Percentiles rank a stretch among this genome's conserved stretches.
phyloP scores from a whole-genome alignment of 2,113 vertebrate species.

The Ciconia stormi region DNA sequence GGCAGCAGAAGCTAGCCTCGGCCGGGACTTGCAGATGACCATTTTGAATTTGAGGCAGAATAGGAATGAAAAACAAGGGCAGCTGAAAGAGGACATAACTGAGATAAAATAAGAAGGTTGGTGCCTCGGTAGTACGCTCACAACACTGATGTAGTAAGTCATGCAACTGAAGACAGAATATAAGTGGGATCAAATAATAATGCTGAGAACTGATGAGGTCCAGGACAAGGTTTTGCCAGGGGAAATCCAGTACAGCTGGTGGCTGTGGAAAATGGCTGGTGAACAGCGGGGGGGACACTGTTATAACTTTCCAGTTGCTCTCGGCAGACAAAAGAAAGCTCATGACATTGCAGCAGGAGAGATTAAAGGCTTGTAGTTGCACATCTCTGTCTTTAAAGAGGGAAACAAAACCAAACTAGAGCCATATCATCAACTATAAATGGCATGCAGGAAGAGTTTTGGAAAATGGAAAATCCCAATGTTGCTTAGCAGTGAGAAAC shows the following conservation, averaged over 20 bases:
- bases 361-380: neutral
- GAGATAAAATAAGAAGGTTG: neutral
- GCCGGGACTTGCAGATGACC: neutral
- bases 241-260: neutral
- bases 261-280: neutral
- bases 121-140: neutral
- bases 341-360: neutral
- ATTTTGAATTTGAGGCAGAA: neutral
- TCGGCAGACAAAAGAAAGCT: neutral
- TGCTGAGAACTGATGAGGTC: neutral
- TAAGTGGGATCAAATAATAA: neutral
- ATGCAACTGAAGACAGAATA: neutral
- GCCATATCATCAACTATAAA: neutral
- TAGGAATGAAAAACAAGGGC: neutral
- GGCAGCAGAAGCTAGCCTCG: neutral
- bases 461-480: slow-evolving; percentile 18
- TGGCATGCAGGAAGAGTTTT: neutral
- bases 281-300: neutral
- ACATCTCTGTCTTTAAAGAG: neutral
- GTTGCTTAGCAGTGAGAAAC: neutral
- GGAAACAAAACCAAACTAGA: slow-evolving; percentile 11
- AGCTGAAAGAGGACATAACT: neutral
- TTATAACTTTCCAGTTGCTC: neutral
- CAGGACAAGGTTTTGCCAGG: neutral
- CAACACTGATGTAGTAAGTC: neutral